phyloP scores from a whole-genome alignment of 2,888 invertebrate species.

The Cephus runcator region DNA sequence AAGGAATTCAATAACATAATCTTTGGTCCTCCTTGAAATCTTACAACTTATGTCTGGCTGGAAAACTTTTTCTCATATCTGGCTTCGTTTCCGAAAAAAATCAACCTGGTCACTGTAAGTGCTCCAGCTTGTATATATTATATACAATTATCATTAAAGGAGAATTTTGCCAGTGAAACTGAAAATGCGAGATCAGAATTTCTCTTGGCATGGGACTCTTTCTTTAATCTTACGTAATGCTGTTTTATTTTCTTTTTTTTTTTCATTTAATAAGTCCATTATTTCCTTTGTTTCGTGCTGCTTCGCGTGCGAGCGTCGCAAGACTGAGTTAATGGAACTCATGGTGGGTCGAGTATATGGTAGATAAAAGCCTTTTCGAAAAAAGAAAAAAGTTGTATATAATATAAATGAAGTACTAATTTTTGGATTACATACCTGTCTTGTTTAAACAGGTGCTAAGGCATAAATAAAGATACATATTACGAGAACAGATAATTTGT shows the following conservation, averaged over 20 bases:
- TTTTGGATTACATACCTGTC: not conserved
- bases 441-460: not conserved
- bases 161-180: not conserved
- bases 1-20: too few relatives aligned
- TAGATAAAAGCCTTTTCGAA: not conserved
- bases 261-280: not conserved
- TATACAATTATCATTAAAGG: not conserved
- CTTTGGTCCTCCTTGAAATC: too few relatives aligned
- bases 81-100: too few relatives aligned
- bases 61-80: too few relatives aligned
- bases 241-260: not conserved
- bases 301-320: slow-evolving; percentile 23
- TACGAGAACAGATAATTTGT: not conserved
- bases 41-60: too few relatives aligned
- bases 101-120: too few relatives aligned
- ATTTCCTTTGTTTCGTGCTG: slow-evolving; percentile 16
- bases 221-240: not conserved
- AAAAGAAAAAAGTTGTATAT: slow-evolving; percentile 2
- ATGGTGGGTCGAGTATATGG: slow-evolving; percentile 1
- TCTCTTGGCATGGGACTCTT: not conserved
- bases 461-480: not conserved
- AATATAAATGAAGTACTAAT: not conserved
- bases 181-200: not conserved
- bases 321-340: slow-evolving; percentile 30
- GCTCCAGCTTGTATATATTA: not conserved